Conservation (phyloP, 2,888 invertebrate species). For the Sminthurides aquaticus region DNA sequence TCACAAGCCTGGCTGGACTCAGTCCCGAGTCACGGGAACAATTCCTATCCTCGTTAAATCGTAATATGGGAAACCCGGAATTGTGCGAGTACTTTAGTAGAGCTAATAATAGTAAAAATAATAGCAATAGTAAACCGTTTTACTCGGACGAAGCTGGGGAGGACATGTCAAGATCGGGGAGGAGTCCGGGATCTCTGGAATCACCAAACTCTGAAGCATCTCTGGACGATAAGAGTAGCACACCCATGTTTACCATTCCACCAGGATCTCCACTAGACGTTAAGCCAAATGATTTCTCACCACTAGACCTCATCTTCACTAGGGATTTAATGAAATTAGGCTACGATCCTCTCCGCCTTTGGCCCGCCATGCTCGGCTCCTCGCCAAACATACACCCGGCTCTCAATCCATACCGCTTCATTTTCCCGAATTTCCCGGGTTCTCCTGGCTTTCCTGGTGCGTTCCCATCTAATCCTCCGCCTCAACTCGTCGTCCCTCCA, state of each 20-base stretch:
- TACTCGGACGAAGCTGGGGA: constrained; percentile 24
- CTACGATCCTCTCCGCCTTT: constrained; percentile 41
- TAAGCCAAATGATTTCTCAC: constrained; percentile 41
- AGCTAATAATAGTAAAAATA: constrained; percentile 18
- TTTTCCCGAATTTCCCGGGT: constrained; percentile 38
- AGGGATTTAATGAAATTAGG: constrained; percentile 42
- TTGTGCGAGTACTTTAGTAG: constrained; percentile 38
- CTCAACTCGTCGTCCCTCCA: constrained; percentile 13
- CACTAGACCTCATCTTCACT: constrained; percentile 40
- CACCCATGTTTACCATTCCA: constrained; percentile 34
- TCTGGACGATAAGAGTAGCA: constrained; percentile 47
- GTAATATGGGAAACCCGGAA: constrained; percentile 39
- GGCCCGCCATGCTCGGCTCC: constrained; percentile 40
- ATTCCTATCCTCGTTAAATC: constrained; percentile 38
- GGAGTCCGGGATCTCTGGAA: constrained; percentile 59
- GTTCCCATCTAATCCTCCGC: constrained; percentile 31
- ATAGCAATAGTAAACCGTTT: constrained; percentile 28
- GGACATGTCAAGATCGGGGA: constrained; percentile 20
- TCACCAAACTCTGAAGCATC: constrained; percentile 76
- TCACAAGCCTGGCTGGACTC: constrained; percentile 34
- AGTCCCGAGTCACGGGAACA: constrained; percentile 41
- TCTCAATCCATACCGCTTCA: constrained; percentile 42
- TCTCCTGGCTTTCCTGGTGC: constrained; percentile 37
- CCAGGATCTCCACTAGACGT: constrained; percentile 42
- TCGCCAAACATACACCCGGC: constrained; percentile 9